Evolutionary conservation across 2,113 vertebrate genomes (phyloP), one percentile per base, ranked within the genome.

Genomic region (Cynoglossus semilaevis): DNA sequence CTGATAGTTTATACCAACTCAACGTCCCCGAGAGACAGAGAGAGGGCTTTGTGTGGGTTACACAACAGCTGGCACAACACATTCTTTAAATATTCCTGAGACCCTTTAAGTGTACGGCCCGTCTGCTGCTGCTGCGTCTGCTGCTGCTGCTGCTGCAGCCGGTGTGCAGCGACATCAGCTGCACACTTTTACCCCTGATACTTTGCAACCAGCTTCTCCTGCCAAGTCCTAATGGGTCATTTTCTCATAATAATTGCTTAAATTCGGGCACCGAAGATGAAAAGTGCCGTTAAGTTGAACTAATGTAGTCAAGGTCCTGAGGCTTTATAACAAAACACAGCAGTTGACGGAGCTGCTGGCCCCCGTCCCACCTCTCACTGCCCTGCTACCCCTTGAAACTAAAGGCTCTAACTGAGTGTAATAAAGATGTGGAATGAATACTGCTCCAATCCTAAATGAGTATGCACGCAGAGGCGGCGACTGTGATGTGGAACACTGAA

Each of bases 51-150:
- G 63, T 80, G 66, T 50, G 45, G 65, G 58, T 60, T 66, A 63
- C 54, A 55, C 17, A 66, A 72, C 85, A 87, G 79, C 84, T 86
- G 87, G 76, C 72, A 62, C 63, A 83, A 83, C 83, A 79, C 72
- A 87, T 87, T 85, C 85, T 75, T 80, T 44, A 78, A 57, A 86
- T 83, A 75, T 75, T 77, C 72, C 34, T 35, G 48, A 65, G 67
- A 49, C 57, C 60, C 56, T 82, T 71, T 62, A 80, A 68, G 70
- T 54, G 53, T 56, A 51, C 9, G 1, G 41, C 50, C 58, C 43
- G 55, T 70, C 56, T n/a, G 11, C 42, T 4, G 46, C 57, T 4
- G 43, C 57, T n/a, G 11, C 42, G 2, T 42, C 57, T 4, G 43
- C 57, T 64, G 38, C n/a, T 15, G 48, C 53, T n/a, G 11, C 42